phyloP scores from a whole-genome alignment of 2,888 invertebrate species.

The Argyresthia albistria region DNA sequence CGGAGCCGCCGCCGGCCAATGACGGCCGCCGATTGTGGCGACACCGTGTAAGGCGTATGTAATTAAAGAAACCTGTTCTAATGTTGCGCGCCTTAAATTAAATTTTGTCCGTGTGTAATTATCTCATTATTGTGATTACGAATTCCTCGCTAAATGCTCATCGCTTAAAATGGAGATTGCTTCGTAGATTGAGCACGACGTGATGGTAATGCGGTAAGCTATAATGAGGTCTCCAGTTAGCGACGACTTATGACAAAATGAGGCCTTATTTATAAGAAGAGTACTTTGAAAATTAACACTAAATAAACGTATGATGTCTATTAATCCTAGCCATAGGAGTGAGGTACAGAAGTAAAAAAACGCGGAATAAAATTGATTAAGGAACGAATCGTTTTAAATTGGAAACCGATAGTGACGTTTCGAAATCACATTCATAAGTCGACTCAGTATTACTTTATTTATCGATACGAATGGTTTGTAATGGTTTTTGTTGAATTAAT shows the following conservation, averaged over 20 bases:
- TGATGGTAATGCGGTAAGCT: conserved; percentile 37
- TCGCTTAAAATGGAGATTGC: conserved; percentile 60
- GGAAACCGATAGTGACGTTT: conserved; percentile 71
- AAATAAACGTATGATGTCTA: conserved; percentile 1
- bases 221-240: conserved; percentile 33
- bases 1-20: conserved; percentile 69
- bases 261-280: conserved; percentile 23
- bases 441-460: conserved; percentile 50
- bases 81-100: conserved; percentile 72
- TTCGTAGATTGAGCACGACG: conserved; percentile 38
- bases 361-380: conserved; percentile 67
- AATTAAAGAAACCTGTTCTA: conserved; percentile 73
- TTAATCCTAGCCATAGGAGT: conserved; percentile 36
- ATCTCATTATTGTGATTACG: conserved; percentile 72
- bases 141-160: conserved; percentile 67
- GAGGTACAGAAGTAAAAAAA: conserved; percentile 53
- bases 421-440: conserved; percentile 72
- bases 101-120: conserved; percentile 72
- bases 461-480: conserved; percentile 65
- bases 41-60: conserved; percentile 71
- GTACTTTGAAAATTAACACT: conserved; percentile 2
- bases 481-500: conserved; percentile 70
- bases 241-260: conserved; percentile 45
- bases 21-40: conserved; percentile 62
- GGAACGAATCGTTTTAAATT: conserved; percentile 73